Base-by-base conservation (phyloP, 1,140 invertebrate genomes). In the Thaumatotibia leucotreta region DNA sequence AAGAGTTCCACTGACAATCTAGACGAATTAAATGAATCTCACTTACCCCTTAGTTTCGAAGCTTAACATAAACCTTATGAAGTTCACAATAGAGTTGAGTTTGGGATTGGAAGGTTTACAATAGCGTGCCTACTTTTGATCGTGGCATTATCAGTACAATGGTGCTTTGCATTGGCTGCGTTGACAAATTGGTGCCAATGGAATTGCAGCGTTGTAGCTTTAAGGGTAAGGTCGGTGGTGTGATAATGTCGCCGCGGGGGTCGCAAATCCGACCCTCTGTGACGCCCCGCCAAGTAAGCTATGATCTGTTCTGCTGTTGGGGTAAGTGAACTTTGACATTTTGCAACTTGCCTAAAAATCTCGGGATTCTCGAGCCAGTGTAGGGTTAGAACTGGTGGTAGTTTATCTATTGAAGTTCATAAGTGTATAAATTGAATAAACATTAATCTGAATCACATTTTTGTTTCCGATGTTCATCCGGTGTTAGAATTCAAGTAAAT, bases 271-370 rank as follows among this genome's bases (percentile, higher is more conserved):
- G 75, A 79, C 83, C 80, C 82, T 84, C 77, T 82, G 81, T 80
- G 86, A 90, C 88, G 82, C 88, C 88, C 86, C 86, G 84, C 77
- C 80, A 83, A 88, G 88, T 86, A 82, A 84, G 84, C 88, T 86
- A 86, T 86, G 84, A 87, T 90, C 83, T 85, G 82, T 83, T 87
- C 75, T 74, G 86, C 80, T 75, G 74, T 70, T 58, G 52, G 22
- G 75, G 39, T 14, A 66, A 72, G 63, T 35, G 20, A 27, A 45
- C 4, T 70, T 65, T 8, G 20, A 65, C 69, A 58, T 54, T 11
- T 32, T 23, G n/a, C 22, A 63, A 50, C 14, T 1, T 45, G 39
- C 8, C 39, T 5, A 45, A 9, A 20, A n/a, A n/a, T n/a, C n/a
- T n/a, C n/a, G n/a, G n/a, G n/a, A n/a, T n/a, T n/a, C n/a, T n/a